Conservation (phyloP, 2,113 vertebrate genomes). For the Callipepla squamata region DNA sequence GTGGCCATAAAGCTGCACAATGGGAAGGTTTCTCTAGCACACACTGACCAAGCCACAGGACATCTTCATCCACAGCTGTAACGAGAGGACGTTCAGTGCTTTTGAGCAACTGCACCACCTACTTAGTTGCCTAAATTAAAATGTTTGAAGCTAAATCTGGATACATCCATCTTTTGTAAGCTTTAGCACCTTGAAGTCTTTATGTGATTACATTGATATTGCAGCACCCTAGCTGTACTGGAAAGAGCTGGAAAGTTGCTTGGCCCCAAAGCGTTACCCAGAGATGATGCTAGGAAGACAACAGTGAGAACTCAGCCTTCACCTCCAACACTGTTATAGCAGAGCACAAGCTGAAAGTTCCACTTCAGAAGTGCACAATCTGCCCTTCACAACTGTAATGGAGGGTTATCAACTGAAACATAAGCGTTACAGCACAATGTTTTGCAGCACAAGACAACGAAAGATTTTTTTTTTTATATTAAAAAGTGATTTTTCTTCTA, state of each 20-base stretch:
- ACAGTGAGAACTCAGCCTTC: background rate
- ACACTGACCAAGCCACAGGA: background rate
- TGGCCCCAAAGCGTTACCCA: background rate
- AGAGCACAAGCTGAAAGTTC: background rate
- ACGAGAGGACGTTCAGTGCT: background rate
- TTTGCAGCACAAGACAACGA: background rate
- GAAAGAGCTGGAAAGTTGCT: background rate
- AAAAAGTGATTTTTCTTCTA: background rate
- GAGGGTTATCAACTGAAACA: background rate
- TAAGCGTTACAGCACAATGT: background rate
- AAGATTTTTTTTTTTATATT: background rate
- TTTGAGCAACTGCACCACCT: background rate
- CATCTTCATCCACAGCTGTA: background rate
- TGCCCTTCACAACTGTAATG: background rate
- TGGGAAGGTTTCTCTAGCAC: background rate
- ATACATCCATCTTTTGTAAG: background rate
- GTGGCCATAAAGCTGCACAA: background rate
- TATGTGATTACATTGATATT: background rate
- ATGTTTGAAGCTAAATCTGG: background rate
- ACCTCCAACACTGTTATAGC: accelerated
- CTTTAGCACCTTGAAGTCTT: background rate
- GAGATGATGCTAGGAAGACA: background rate
- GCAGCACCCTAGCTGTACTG: background rate
- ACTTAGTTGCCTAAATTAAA: background rate
- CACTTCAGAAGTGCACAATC: background rate